Percentiles rank a stretch among this genome's conserved stretches.
Evolutionary conservation across 2,113 vertebrate genomes (phyloP).

Genomic region (Campylomormyrus numenius): DNA sequence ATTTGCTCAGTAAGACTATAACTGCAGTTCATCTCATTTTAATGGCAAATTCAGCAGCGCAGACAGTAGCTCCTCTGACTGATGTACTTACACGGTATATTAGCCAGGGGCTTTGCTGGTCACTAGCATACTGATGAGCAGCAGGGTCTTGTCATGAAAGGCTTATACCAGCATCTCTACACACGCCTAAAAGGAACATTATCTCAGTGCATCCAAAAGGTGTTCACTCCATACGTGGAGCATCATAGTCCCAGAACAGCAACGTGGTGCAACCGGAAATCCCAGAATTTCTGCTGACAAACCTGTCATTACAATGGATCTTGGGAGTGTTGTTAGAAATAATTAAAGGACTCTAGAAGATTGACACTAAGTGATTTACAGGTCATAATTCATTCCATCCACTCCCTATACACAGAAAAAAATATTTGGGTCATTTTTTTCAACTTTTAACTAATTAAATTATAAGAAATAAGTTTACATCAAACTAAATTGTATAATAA

Average conservation of each 20-base stretch:
- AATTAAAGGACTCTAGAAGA: neutral
- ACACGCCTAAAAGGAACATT: neutral
- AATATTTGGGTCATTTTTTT: too few species aligned
- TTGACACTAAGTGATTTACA: neutral
- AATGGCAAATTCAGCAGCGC: too few species aligned
- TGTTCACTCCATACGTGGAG: neutral
- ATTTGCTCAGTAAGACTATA: neutral
- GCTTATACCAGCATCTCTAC: neutral
- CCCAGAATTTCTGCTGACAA: neutral
- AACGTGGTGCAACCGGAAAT: neutral
- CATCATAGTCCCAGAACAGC: neutral
- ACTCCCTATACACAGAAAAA: too few species aligned
- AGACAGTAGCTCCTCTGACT: neutral
- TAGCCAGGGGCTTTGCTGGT: neutral
- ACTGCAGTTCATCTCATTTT: neutral
- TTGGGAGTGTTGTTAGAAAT: neutral
- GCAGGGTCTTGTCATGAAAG: neutral
- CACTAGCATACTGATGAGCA: neutral
- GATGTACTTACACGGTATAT: neutral
- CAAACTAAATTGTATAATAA: too few species aligned
- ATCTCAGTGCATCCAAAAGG: neutral
- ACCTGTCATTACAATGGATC: neutral
- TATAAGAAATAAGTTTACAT: too few species aligned
- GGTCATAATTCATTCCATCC: neutral
- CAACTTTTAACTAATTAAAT: too few species aligned